Evolutionary conservation across 2,797 vertebrate genomes (phyloP).

Genomic region (Craterocephalus amniculus): DNA sequence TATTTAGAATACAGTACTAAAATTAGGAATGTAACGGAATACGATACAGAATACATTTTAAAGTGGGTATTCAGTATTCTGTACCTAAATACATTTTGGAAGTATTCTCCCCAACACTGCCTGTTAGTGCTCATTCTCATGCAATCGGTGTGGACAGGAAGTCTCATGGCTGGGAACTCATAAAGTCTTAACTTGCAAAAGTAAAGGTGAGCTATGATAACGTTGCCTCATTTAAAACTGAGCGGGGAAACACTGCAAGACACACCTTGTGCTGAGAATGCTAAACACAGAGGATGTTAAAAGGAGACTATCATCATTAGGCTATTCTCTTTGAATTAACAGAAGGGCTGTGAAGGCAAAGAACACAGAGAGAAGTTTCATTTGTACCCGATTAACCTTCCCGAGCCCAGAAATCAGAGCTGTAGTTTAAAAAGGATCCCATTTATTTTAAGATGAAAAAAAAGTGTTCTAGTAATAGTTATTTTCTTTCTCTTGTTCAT

Average conservation of each 20-base stretch:
- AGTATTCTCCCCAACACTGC: no score
- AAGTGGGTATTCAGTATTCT: no score
- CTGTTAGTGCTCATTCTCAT: neutral
- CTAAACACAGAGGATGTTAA: slow-evolving; percentile 44
- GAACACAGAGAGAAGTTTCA: slow-evolving; percentile 2
- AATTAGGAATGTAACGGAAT: no score
- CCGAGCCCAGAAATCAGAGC: slow-evolving; percentile 1
- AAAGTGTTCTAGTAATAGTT: neutral
- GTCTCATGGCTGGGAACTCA: neutral
- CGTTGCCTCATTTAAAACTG: slow-evolving; percentile 8
- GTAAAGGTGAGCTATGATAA: slow-evolving; percentile 23
- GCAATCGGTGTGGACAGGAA: neutral
- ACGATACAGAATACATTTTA: no score
- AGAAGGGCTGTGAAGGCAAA: slow-evolving; percentile 9
- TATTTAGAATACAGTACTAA: no score
- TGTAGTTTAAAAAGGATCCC: neutral
- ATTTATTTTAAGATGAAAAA: neutral
- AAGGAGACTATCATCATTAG: slow-evolving; percentile 35
- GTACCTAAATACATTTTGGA: no score
- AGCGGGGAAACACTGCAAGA: slow-evolving; percentile 13
- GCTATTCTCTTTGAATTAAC: slow-evolving; percentile 51
- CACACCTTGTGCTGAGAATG: slow-evolving; percentile 8
- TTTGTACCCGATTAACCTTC: slow-evolving; percentile 30
- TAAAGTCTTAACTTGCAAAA: neutral
- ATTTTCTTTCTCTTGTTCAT: neutral